These are phyloP conservation scores for Acrocephalus kingi DNA, from an alignment of 2,113 vertebrate genomes.

Conservation along the genomic window DNA sequence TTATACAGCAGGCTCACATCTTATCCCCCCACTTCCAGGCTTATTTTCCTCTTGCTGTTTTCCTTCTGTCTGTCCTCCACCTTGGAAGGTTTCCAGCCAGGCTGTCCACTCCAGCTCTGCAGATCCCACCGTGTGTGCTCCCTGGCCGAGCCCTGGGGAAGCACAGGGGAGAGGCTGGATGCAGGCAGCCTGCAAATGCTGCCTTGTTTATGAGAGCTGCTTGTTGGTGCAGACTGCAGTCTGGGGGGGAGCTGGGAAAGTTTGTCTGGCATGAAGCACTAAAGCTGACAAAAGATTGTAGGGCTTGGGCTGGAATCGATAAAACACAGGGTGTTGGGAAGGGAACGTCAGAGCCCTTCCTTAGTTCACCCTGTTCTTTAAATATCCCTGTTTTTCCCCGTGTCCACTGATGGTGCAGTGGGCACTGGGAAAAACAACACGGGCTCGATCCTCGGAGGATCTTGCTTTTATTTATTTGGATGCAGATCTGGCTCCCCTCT, in stretches of 20 bases:
- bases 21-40: not conserved
- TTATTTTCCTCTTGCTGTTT: constrained; percentile 9
- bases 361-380: not conserved
- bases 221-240: constrained; percentile 52
- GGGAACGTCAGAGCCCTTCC: constrained; percentile 39
- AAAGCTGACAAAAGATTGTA: constrained; percentile 45
- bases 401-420: not conserved
- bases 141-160: constrained; percentile 28
- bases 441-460: not conserved
- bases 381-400: not conserved
- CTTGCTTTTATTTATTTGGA: not conserved
- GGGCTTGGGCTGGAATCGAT: constrained; percentile 35
- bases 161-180: not conserved
- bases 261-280: constrained; percentile 43
- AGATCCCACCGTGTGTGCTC: not conserved
- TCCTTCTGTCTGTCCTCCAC: not conserved
- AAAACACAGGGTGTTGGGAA: not conserved
- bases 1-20: not conserved
- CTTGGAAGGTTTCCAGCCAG: not conserved
- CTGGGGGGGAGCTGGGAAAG: constrained; percentile 49
- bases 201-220: constrained; percentile 58
- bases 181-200: constrained; percentile 63
- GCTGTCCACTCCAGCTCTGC: not conserved
- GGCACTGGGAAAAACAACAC: rapidly evolving
- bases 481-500: not conserved